Percentiles rank a stretch among this genome's conserved stretches.
phyloP scores from a whole-genome alignment of 2,888 invertebrate genomes.

The Acleris emargana region DNA sequence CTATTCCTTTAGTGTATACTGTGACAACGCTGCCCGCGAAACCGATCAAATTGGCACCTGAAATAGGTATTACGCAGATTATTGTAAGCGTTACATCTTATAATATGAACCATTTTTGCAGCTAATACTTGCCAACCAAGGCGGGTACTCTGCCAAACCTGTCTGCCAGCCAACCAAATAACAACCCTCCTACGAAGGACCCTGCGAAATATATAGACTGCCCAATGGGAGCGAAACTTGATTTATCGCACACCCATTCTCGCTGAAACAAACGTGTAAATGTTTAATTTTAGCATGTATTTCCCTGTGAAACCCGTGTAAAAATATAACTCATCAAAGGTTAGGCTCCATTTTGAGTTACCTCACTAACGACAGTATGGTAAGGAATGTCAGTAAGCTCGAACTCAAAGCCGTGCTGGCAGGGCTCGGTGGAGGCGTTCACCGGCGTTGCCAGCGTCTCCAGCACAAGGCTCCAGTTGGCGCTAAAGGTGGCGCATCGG shows the following conservation, averaged over 20 bases:
- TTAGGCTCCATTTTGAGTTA: constrained; percentile 22
- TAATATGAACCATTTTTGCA: neutral
- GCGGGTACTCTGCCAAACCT: constrained; percentile 58
- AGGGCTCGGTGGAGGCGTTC: constrained; percentile 46
- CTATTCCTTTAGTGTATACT: constrained; percentile 86
- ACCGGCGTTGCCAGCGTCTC: constrained; percentile 44
- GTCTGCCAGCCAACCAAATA: constrained; percentile 61
- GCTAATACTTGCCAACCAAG: constrained; percentile 51
- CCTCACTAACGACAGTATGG: constrained; percentile 59
- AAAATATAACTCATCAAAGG: too few relatives aligned
- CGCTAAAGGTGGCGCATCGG: constrained; percentile 54
- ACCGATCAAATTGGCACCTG: constrained; percentile 87
- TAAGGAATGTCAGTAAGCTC: constrained; percentile 59
- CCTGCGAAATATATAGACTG: constrained; percentile 58
- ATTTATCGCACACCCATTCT: constrained; percentile 60
- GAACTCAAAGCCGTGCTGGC: constrained; percentile 61
- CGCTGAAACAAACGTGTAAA: constrained; percentile 47
- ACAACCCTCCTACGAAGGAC: constrained; percentile 53
- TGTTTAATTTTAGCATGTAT: constrained; percentile 8
- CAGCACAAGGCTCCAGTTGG: constrained; percentile 56
- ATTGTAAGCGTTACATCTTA: too few relatives aligned
- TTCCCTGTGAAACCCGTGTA: too few relatives aligned
- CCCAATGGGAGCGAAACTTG: constrained; percentile 53
- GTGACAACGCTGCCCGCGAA: constrained; percentile 86
- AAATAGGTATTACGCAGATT: constrained; percentile 11